A percentile compares a stretch with the other conserved stretches of the same genome.
Conservation (phyloP, 1,140 invertebrate species). For the Spodoptera litura region DNA sequence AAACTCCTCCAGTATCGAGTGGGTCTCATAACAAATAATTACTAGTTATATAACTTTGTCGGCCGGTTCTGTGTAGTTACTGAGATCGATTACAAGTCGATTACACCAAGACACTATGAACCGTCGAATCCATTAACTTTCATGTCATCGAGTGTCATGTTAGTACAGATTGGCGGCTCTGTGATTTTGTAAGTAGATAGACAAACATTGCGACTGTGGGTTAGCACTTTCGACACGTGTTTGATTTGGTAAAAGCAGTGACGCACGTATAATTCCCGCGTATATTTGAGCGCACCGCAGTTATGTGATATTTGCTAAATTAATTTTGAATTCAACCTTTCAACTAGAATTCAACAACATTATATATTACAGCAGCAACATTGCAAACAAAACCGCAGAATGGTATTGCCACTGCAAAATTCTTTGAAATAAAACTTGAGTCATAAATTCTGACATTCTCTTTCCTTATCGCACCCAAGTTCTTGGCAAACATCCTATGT, state of each 20-base stretch:
- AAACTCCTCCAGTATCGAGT: constrained; percentile 20
- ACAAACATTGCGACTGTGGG: constrained; percentile 51
- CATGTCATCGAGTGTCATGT: constrained; percentile 51
- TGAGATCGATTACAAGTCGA: constrained; percentile 46
- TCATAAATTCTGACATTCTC: constrained; percentile 36
- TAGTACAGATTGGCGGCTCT: constrained; percentile 53
- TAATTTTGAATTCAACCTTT: constrained; percentile 17
- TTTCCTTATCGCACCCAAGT: constrained; percentile 35
- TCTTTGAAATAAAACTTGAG: constrained; percentile 33
- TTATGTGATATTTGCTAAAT: constrained; percentile 7
- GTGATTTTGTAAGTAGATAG: constrained; percentile 59
- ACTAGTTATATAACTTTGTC: constrained; percentile 34
- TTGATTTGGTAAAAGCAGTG: constrained; percentile 71
- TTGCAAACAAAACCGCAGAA: constrained; percentile 38
- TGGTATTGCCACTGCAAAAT: constrained; percentile 15
- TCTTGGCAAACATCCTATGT: constrained; percentile 29
- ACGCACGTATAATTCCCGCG: constrained; percentile 36
- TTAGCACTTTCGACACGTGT: constrained; percentile 60
- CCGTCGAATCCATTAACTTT: constrained; percentile 62
- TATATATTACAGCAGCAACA: not conserved
- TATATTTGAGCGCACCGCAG: constrained; percentile 46
- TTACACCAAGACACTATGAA: constrained; percentile 48
- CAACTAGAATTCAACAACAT: constrained; percentile 14
- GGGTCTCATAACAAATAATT: constrained; percentile 31
- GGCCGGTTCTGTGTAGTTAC: constrained; percentile 14